Evolutionary conservation across 2,797 vertebrate species (phyloP).

Genomic region (Prunella strophiata): DNA sequence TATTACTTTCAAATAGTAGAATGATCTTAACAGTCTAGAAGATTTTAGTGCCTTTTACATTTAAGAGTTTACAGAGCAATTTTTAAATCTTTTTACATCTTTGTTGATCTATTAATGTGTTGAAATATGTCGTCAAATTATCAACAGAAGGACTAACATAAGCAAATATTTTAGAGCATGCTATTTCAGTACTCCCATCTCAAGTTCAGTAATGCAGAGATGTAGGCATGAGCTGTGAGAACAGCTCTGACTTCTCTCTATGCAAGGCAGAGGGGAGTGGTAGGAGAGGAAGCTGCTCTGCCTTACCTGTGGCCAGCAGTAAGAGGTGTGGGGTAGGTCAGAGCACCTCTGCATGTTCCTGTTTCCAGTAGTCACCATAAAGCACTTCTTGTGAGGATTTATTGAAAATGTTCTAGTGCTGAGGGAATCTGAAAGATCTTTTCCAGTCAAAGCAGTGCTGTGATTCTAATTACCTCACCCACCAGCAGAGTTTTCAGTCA

Average conservation of each 20-base stretch:
- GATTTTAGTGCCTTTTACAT: neutral
- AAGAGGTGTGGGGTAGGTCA: neutral
- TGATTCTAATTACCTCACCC: neutral
- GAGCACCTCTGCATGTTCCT: neutral
- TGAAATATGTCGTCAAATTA: neutral
- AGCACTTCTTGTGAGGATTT: neutral
- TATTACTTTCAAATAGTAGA: slow-evolving; percentile 81
- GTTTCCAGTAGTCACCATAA: neutral
- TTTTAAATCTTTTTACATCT: neutral
- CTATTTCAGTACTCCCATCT: neutral
- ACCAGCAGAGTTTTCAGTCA: neutral
- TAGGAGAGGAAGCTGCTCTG: neutral
- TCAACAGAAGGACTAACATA: neutral
- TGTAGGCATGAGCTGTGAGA: neutral
- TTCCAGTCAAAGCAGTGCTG: neutral
- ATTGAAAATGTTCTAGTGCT: neutral
- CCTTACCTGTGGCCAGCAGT: neutral
- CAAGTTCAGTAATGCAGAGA: neutral
- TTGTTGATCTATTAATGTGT: neutral
- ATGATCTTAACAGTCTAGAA: neutral
- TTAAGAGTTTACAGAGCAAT: neutral
- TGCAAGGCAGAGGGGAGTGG: neutral
- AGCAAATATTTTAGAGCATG: neutral
- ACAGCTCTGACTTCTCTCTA: neutral
- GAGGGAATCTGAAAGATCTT: neutral